phyloP scores from a whole-genome alignment of 64 coral and sea anemone species.

The Cladopsammia gracilis region DNA sequence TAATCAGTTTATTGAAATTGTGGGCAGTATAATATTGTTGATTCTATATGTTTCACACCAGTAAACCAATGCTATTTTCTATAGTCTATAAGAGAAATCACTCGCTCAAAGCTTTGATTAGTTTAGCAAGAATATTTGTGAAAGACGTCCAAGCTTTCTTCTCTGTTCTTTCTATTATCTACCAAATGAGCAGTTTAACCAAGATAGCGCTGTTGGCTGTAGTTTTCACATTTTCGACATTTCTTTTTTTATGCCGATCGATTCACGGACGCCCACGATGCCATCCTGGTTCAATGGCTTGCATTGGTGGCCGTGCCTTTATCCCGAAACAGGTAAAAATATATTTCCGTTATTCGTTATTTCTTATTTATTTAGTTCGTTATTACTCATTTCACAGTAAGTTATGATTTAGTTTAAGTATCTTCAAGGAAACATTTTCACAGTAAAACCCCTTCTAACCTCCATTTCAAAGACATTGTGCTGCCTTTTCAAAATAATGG shows the following conservation, averaged over 20 bases:
- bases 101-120: neutral
- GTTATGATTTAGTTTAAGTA: too few relatives aligned
- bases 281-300: conserved; percentile 23
- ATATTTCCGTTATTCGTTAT: too few relatives aligned
- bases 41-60: neutral
- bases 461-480: too few relatives aligned
- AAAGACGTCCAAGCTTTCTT: neutral
- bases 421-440: too few relatives aligned
- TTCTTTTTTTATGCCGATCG: neutral
- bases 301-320: neutral
- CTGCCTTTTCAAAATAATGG: too few relatives aligned
- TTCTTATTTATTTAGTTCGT: too few relatives aligned
- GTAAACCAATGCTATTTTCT: neutral
- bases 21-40: neutral
- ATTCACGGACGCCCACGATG: neutral
- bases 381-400: too few relatives aligned
- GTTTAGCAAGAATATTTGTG: neutral
- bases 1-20: neutral
- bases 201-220: neutral
- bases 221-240: neutral
- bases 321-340: neutral
- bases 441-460: too few relatives aligned
- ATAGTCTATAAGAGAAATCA: neutral
- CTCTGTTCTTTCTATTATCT: neutral
- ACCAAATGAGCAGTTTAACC: neutral